Evolutionary conservation across 2,797 vertebrate species (phyloP), one percentile per base, ranked within the genome.

Genomic region (Xyrichtys novacula): DNA sequence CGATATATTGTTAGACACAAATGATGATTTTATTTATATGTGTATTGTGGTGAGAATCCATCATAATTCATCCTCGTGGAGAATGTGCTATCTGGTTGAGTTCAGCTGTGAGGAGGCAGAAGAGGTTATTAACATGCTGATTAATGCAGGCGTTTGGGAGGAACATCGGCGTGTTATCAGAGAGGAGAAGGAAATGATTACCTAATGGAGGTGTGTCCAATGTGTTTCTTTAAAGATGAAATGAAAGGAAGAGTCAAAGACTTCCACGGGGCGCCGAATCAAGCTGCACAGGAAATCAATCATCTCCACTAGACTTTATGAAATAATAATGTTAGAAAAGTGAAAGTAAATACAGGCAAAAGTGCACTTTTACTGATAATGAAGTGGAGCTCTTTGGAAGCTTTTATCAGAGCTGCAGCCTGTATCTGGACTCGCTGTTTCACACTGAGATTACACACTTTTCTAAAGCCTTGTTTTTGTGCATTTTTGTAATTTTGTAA

Each of bases 61-160:
- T 90, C 81, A 84, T 63, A 71, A 80, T 78, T 78, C 55, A 29
- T 56, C 49, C 68, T 59, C 23, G 38, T 65, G 52, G 54, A 47
- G 52, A 76, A 42, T 55, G 67, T 52, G 65, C 66, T 78, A 65
- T 84, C 67, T 76, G 76, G 48, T 81, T 80, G 81, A 70, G 74
- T 87, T 85, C 62, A 80, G 79, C 80, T 67, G 71, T 44, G 75
- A 57, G 65, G 52, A 77, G 64, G 68, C 76, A 74, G 76, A 73
- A 68, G 82, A 83, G 86, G 72, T 82, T 85, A 90, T 92, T 91
- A 89, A 75, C 71, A 74, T 58, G 72, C 85, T 91, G 85, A 90
- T 92, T 88, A 89, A 90, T 89, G 78, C 71, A 29, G 77, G 78
- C 80, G 67, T 70, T 80, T 72, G 80, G 85, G 73, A 89, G 81